Conservation (phyloP, 2,113 vertebrate genomes). For the Cyprinodon brontotheroides region DNA sequence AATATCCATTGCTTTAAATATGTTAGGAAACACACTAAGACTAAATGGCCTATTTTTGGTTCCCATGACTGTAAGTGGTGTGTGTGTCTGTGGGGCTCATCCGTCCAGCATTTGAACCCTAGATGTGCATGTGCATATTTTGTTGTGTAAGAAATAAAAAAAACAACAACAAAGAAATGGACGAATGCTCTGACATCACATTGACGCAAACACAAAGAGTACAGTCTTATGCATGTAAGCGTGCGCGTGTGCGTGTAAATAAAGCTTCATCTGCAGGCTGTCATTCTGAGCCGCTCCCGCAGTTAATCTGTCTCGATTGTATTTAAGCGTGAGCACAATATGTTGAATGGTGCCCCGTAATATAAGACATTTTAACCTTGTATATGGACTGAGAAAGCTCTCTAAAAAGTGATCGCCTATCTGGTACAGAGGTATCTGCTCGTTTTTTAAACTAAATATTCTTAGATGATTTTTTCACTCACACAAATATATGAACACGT, state of each 20-base stretch:
- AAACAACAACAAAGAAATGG: neutral
- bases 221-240: neutral
- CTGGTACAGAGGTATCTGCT: no score
- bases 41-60: no score
- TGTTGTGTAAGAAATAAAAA: neutral
- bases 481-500: no score
- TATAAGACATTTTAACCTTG: neutral
- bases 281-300: conserved; percentile 49
- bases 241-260: conserved; percentile 7
- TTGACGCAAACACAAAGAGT: neutral
- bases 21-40: neutral
- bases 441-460: no score
- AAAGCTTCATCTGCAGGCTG: conserved; percentile 51
- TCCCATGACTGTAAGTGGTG: neutral
- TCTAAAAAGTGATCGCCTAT: neutral
- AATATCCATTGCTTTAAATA: neutral
- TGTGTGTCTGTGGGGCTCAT: neutral
- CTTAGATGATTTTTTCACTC: no score
- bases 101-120: neutral
- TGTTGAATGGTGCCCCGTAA: neutral
- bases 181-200: neutral
- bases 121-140: neutral
- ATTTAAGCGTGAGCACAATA: neutral
- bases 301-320: conserved; percentile 60
- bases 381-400: neutral